Evolutionary conservation across 35 echinoderm and acorn worm genomes (phyloP).

Genomic region (Ophioderma brevispina): DNA sequence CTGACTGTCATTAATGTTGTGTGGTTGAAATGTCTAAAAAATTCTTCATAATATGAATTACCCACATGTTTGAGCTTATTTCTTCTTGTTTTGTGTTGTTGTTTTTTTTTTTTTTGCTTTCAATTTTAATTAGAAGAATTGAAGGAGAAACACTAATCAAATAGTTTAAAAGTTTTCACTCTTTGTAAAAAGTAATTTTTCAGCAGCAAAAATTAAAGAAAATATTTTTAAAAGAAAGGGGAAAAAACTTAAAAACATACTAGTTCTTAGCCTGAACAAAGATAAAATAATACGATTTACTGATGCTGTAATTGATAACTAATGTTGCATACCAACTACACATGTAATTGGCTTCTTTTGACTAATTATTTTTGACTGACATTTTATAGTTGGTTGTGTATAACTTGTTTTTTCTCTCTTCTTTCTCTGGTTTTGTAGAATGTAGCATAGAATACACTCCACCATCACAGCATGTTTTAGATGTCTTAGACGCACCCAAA

Average conservation of each 20-base stretch:
- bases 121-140: no score
- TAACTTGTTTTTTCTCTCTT: not conserved
- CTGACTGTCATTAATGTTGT: no score
- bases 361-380: not conserved
- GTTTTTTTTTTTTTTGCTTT: no score
- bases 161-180: no score
- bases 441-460: constrained; percentile 70
- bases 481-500: constrained; percentile 11
- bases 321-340: not conserved
- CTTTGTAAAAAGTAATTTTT: no score
- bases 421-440: constrained; percentile 20
- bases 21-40: not conserved
- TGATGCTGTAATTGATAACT: not conserved
- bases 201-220: no score
- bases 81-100: no score
- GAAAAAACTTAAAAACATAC: no score
- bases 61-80: no score
- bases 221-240: no score
- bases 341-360: no score
- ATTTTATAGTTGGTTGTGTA: not conserved
- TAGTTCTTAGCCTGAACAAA: not conserved
- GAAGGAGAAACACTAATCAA: no score
- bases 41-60: not conserved
- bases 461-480: constrained; percentile 67
- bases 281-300: not conserved